A percentile compares a stretch with the other conserved stretches of the same genome.
These are phyloP conservation scores for Ophion obscuratus DNA, from an alignment of 2,888 invertebrate species.

Conservation along the genomic window DNA sequence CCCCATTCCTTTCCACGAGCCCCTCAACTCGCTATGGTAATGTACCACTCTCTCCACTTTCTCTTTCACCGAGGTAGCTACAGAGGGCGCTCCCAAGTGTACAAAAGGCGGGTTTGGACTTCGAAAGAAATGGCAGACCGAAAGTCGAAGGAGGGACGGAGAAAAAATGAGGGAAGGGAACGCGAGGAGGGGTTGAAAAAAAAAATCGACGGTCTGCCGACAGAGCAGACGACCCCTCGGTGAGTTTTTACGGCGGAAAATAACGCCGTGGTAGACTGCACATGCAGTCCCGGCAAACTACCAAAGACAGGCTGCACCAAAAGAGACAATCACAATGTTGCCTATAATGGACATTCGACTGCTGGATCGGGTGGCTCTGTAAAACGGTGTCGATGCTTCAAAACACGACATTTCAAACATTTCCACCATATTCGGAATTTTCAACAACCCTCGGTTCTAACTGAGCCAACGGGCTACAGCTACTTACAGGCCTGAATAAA, in stretches of 20 bases:
- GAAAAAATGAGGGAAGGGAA: slow-evolving; percentile 21
- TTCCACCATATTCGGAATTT: background rate
- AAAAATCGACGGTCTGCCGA: slow-evolving; percentile 40
- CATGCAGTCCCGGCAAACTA: slow-evolving; percentile 32
- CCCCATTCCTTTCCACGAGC: slow-evolving; percentile 29
- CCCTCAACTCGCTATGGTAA: slow-evolving; percentile 26
- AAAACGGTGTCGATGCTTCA: background rate
- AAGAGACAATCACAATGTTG: slow-evolving; percentile 5
- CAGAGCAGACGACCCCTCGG: slow-evolving; percentile 48
- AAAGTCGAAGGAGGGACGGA: slow-evolving; percentile 33
- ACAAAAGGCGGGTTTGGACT: slow-evolving; percentile 55
- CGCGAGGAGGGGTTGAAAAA: slow-evolving; percentile 41
- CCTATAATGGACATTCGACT: background rate
- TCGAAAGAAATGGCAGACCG: slow-evolving; percentile 19
- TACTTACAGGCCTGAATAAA: no score
- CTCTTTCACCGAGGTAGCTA: slow-evolving; percentile 30
- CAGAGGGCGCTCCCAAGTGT: slow-evolving; percentile 35
- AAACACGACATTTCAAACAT: background rate
- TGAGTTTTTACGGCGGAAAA: slow-evolving; percentile 48
- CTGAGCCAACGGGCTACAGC: no score
- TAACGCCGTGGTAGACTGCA: slow-evolving; percentile 36
- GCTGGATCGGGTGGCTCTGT: background rate
- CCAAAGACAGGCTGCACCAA: slow-evolving; percentile 27
- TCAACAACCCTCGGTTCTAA: background rate
- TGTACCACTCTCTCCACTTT: slow-evolving; percentile 57